Evolutionary conservation across 2,113 vertebrate genomes (phyloP).

Genomic region (Plecotus auritus): DNA sequence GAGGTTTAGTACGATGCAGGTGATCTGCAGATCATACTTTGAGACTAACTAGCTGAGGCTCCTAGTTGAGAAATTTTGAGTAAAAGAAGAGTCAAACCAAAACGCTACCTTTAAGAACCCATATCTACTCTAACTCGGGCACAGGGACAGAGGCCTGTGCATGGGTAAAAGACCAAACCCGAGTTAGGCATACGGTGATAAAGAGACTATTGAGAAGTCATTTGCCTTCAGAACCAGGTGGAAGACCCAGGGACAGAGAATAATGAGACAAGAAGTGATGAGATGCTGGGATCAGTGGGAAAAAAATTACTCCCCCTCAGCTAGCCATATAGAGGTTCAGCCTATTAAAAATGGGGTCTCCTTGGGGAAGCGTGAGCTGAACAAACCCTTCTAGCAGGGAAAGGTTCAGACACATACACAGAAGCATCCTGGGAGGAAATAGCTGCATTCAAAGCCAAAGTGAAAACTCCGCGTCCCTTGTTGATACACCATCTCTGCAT

Average conservation of each 20-base stretch:
- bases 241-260: background rate
- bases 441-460: background rate
- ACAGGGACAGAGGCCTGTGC: background rate
- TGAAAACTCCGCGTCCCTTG: background rate
- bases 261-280: background rate
- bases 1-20: background rate
- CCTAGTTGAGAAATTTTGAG: background rate
- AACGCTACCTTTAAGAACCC: background rate
- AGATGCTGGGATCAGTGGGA: background rate
- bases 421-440: background rate
- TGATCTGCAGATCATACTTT: background rate
- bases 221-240: background rate
- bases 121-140: background rate
- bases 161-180: background rate
- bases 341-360: background rate
- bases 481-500: background rate
- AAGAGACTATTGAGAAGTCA: background rate
- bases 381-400: background rate
- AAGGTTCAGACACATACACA: background rate
- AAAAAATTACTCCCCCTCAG: background rate
- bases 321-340: background rate
- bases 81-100: background rate
- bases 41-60: background rate
- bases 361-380: background rate
- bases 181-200: background rate